These are phyloP conservation scores for Melanotaenia duboulayi DNA, from an alignment of 2,113 vertebrate genomes.

Conservation along the genomic window DNA sequence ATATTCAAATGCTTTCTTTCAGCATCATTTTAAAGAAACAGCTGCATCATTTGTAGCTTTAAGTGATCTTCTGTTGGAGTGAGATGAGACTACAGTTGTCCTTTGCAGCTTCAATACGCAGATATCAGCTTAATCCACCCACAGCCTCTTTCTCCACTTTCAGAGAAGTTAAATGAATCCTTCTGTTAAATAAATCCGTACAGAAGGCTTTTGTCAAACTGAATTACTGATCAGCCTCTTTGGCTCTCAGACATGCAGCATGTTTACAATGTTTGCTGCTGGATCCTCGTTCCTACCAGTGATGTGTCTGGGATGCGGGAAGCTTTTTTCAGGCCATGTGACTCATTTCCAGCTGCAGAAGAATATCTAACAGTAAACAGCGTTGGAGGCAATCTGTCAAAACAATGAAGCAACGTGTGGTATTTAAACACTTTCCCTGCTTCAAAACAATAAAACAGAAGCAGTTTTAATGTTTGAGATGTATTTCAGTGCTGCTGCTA, in stretches of 20 bases:
- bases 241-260: slow-evolving; percentile 2
- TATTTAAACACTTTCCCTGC: slow-evolving; percentile 47
- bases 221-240: slow-evolving; percentile 2
- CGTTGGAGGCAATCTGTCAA: slow-evolving; percentile 52
- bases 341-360: slow-evolving; percentile 39
- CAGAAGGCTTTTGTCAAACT: neutral
- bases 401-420: slow-evolving; percentile 43
- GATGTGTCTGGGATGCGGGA: slow-evolving; percentile 30
- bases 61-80: neutral
- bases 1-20: neutral
- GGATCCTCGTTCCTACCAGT: slow-evolving; percentile 6
- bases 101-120: neutral
- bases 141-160: slow-evolving; percentile 1
- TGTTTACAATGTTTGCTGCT: slow-evolving; percentile 4
- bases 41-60: neutral
- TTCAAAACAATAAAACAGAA: slow-evolving; percentile 45
- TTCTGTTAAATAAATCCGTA: neutral
- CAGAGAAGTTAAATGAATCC: slow-evolving; percentile 18
- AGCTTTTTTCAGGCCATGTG: slow-evolving; percentile 26
- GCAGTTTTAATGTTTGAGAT: slow-evolving; percentile 45
- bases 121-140: slow-evolving; percentile 23
- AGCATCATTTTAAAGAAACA: neutral
- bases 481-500: slow-evolving; percentile 25
- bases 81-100: neutral
- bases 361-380: slow-evolving; percentile 29